These are phyloP conservation scores for Champsocephalus gunnari DNA, from an alignment of 2,797 vertebrate genomes.

Conservation along the genomic window DNA sequence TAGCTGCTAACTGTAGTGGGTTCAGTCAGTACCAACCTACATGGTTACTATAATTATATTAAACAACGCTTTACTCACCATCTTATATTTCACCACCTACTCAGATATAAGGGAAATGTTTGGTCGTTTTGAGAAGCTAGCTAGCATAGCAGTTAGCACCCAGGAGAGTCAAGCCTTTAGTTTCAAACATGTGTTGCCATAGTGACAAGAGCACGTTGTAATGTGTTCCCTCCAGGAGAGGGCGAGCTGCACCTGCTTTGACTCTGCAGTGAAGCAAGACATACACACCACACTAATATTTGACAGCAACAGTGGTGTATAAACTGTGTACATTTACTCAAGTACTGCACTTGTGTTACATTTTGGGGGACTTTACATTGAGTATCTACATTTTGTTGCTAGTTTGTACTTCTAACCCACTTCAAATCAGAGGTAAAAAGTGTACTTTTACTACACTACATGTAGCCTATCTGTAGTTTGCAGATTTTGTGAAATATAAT, in stretches of 20 bases:
- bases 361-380: too few species aligned
- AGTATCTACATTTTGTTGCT: too few species aligned
- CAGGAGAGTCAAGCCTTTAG: not conserved
- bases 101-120: not conserved
- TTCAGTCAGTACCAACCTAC: too few species aligned
- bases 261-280: not conserved
- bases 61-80: conserved; percentile 24
- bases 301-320: too few species aligned
- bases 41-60: not conserved
- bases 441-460: too few species aligned
- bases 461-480: too few species aligned
- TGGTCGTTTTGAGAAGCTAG: not conserved
- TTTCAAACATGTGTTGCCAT: not conserved
- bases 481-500: too few species aligned
- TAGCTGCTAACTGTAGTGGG: not conserved
- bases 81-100: not conserved
- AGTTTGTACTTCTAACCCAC: too few species aligned
- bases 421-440: too few species aligned
- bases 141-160: not conserved
- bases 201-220: conserved; percentile 5
- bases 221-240: not conserved
- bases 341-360: too few species aligned
- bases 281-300: not conserved
- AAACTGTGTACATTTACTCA: too few species aligned
- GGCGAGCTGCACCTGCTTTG: not conserved